Conservation (phyloP, 2,888 invertebrate genomes). For the Agrochola litura region DNA sequence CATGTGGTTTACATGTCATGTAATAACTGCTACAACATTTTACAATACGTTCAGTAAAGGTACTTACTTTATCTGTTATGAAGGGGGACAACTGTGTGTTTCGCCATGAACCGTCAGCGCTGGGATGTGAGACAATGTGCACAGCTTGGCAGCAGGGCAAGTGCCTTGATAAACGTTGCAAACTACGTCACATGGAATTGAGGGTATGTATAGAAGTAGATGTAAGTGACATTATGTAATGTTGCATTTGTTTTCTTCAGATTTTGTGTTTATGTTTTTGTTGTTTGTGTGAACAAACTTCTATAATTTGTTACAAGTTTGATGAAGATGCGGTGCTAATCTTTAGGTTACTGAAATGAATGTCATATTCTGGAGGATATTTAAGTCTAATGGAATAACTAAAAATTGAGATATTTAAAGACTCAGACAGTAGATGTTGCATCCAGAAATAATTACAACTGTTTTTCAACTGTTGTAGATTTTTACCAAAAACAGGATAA, state of each 20-base stretch:
- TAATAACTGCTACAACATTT: constrained; percentile 13
- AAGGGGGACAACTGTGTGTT: constrained; percentile 95
- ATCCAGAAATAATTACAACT: background rate
- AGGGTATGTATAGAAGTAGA: constrained; percentile 89
- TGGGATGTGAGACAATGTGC: constrained; percentile 95
- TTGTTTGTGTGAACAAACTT: background rate
- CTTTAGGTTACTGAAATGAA: background rate
- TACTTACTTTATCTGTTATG: constrained; percentile 61
- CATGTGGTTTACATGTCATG: constrained; percentile 23
- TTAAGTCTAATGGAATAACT: background rate
- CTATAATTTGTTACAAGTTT: background rate
- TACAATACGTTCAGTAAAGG: constrained; percentile 32
- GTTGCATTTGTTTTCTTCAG: constrained; percentile 15
- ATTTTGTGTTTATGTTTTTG: constrained; percentile 19
- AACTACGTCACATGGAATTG: constrained; percentile 96
- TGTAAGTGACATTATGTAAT: constrained; percentile 14
- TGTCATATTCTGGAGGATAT: background rate
- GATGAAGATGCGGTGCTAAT: background rate
- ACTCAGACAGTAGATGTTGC: background rate
- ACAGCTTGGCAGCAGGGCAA: constrained; percentile 95
- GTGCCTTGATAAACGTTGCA: constrained; percentile 94
- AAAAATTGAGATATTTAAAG: background rate
- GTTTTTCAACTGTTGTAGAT: background rate
- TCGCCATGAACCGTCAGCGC: constrained; percentile 95
- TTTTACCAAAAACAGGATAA: background rate